Evolutionary conservation across 2,113 vertebrate genomes (phyloP), one percentile per base, ranked within the genome.

Genomic region (Nerophis lumbriciformis): DNA sequence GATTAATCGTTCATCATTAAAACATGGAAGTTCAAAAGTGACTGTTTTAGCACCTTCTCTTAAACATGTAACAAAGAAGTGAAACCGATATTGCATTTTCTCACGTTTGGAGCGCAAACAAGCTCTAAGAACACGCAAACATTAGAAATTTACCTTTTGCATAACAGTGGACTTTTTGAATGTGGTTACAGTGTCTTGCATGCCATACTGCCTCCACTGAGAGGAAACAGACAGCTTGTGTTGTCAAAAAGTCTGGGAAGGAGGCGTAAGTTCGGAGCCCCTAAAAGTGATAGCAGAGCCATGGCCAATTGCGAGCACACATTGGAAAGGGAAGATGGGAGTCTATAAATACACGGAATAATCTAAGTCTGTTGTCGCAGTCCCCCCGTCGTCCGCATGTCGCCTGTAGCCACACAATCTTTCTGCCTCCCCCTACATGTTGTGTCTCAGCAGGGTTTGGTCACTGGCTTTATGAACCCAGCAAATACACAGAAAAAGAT

Each of bases 301-400:
- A 6, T 82, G 76, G 81, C 80, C 75, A 69, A 81, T 65, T 68
- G 66, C 75, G 65, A 63, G 57, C 71, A 59, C 48, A 35, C 71
- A 77, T 77, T 64, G 61, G 4, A 16, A 67, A 80, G 75, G 77
- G 64, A 74, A 77, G 72, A 83, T 80, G 63, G 85, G 64, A 11
- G 50, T 67, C 83, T 88, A 88, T 76, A 87, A 86, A 88, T 87
- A 88, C 64, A 73, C 65, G 57, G 71, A 53, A 66, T 85, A 87
- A 85, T 84, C 65, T 79, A 73, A 80, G 80, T 72, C 71, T 71
- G 65, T 78, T 78, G 67, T 82, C 45, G 16, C 69, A 81, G 74
- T 83, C 78, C 78, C 63, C 11, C 11, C 71, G 66, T 74, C 58
- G 19, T 77, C 65, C 67, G 15, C 65, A 68, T 71, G 71, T 73